Evolutionary conservation across 1,140 invertebrate genomes (phyloP).

Genomic region (Sitophilus oryzae): DNA sequence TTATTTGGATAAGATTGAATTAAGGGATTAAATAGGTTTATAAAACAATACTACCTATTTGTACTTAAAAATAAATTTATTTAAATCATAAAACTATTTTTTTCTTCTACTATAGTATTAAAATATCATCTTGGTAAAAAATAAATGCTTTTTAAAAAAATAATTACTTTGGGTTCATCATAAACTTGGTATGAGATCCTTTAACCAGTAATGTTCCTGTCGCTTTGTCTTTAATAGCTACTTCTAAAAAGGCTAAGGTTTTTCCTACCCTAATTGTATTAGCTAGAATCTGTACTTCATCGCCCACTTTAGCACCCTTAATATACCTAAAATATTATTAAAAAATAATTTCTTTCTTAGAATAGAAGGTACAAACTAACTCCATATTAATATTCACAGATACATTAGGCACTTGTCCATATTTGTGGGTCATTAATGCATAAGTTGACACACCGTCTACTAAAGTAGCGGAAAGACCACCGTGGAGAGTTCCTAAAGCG

Average conservation of each 20-base stretch:
- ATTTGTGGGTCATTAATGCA: constrained; percentile 64
- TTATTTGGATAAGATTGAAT: background rate
- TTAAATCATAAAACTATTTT: too few relatives aligned
- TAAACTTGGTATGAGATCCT: constrained; percentile 72
- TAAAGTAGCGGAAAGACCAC: constrained; percentile 75
- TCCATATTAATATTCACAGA: constrained; percentile 71
- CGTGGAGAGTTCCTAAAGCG: constrained; percentile 68
- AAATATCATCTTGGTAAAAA: too few relatives aligned
- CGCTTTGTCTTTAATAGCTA: constrained; percentile 67
- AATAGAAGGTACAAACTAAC: constrained; percentile 8
- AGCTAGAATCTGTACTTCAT: constrained; percentile 74
- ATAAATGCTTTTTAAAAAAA: background rate
- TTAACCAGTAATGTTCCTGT: constrained; percentile 65
- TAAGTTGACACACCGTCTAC: constrained; percentile 79
- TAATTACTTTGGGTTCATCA: constrained; percentile 13
- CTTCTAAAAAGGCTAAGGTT: constrained; percentile 73
- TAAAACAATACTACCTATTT: too few relatives aligned
- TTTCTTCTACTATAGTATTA: too few relatives aligned
- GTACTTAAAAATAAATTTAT: too few relatives aligned
- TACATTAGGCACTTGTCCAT: constrained; percentile 53
- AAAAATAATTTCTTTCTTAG: too few relatives aligned
- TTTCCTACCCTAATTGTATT: constrained; percentile 70
- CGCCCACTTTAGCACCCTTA: constrained; percentile 66
- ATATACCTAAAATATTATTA: constrained; percentile 60
- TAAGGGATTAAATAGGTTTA: background rate